Evolutionary conservation across 2,113 vertebrate genomes (phyloP), one percentile per base, ranked within the genome.

Genomic region (Cyanoramphus novaezelandiae): DNA sequence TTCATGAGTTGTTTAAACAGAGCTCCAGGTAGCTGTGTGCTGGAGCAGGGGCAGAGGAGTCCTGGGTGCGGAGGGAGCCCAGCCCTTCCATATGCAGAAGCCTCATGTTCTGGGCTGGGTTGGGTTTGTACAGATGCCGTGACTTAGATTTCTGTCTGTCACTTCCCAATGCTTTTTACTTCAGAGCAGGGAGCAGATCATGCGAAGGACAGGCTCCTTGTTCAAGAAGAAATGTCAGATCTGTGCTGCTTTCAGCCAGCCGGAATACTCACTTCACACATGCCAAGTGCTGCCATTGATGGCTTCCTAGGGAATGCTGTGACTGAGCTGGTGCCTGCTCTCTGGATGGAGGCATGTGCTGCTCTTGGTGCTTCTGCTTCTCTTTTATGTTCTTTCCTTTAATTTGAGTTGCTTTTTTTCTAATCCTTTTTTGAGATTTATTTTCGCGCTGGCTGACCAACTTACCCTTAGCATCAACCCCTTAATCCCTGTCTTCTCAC

Each of bases 401-500:
- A 24, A 17, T 79, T 64, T 24, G 31, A 82, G 80, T 39, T 94
- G 76, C 69, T 86, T 92, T 90, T 88, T 59, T 75, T 53, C 52
- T 74, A 63, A 75, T 13, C 83, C 87, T 91, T 78, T 92, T 44
- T 50, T 28, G 25, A 15, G 50, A 71, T 85, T 86, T 71, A 53
- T 50, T 71, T 88, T 88, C 78, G 86, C 94, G 94, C 88, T 96
- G 96, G 90, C 94, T 97, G 95, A 79, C 91, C 31, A 16, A 21
- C 71, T 90, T 75, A 80, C 83, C 93, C 89, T 53, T 87, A 69
- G 88, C 92, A 8, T 72, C 96, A 93, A 63, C 81, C 96, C 97
- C 92, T 87, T 93, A 86, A 72, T 67, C 92, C 76, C 96, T 96
- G 90, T 97, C 94, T 97, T 97, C 98, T 97, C 96, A 37, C 98